Evolutionary conservation across 2,888 invertebrate species (phyloP).

Genomic region (Athalia circularis): DNA sequence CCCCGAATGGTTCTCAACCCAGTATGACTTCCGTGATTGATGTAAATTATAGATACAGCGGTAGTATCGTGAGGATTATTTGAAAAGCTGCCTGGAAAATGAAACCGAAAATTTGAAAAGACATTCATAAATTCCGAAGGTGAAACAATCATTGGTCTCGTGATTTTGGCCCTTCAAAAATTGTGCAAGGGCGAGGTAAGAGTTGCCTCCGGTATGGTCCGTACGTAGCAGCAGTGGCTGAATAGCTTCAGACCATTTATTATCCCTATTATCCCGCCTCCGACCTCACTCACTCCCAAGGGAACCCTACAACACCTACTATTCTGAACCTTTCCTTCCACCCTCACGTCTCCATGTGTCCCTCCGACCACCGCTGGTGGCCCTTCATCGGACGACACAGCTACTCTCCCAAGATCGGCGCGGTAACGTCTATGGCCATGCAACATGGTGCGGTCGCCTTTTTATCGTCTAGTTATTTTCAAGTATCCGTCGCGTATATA

Average conservation of each 20-base stretch:
- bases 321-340: slow-evolving; percentile 48
- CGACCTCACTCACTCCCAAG: slow-evolving; percentile 55
- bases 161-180: slow-evolving; percentile 15
- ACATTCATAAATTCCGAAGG: background rate
- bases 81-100: no score
- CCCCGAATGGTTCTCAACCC: no score
- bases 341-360: slow-evolving; percentile 18
- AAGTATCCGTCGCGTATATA: slow-evolving; percentile 16
- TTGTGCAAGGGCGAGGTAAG: background rate
- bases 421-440: slow-evolving; percentile 49
- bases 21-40: no score
- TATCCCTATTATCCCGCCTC: slow-evolving; percentile 63
- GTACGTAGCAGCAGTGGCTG: slow-evolving; percentile 41
- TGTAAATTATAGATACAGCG: no score
- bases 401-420: slow-evolving; percentile 29
- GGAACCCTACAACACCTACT: slow-evolving; percentile 53
- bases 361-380: slow-evolving; percentile 23
- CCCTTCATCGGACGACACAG: slow-evolving; percentile 34
- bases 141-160: background rate
- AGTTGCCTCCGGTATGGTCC: slow-evolving; percentile 13
- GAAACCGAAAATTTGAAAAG: no score
- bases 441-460: slow-evolving; percentile 51
- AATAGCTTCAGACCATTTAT: slow-evolving; percentile 61
- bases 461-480: slow-evolving; percentile 51
- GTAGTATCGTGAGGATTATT: no score